Percentiles rank a stretch among this genome's conserved stretches.
Conservation (phyloP, 2,797 vertebrate genomes). For the Sebastes matsubarae region DNA sequence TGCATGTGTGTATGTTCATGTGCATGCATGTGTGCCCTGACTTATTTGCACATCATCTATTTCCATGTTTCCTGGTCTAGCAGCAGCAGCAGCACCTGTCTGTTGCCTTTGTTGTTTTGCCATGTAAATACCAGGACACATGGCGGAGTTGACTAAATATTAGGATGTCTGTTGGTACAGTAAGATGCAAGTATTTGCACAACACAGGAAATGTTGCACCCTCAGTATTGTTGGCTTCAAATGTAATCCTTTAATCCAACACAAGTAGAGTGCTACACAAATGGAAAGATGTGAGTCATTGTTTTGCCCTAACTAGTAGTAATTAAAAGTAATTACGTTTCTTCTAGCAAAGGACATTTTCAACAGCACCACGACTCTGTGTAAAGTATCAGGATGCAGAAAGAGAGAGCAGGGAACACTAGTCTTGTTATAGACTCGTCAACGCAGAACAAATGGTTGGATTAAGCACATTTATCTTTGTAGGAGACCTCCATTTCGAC, state of each 20-base stretch:
- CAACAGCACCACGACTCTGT: not conserved
- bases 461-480: slow-evolving; percentile 1
- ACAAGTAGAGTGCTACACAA: not conserved
- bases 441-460: not conserved
- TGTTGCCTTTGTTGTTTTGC: not conserved
- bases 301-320: not conserved
- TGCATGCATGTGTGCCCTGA: not conserved
- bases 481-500: not conserved
- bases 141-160: not conserved
- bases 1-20: not conserved
- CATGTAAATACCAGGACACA: not conserved
- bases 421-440: slow-evolving; percentile 1
- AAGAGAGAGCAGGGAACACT: not conserved
- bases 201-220: not conserved
- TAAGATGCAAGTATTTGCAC: not conserved
- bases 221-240: not conserved
- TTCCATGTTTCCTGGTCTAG: not conserved
- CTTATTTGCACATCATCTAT: slow-evolving; percentile 40
- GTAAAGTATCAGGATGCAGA: slow-evolving; percentile 8
- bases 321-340: not conserved
- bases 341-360: not conserved
- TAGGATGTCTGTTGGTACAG: not conserved
- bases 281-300: not conserved
- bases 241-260: not conserved
- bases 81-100: not conserved